phyloP scores from a whole-genome alignment of 2,113 vertebrate genomes.

The Pelusios castaneus region DNA sequence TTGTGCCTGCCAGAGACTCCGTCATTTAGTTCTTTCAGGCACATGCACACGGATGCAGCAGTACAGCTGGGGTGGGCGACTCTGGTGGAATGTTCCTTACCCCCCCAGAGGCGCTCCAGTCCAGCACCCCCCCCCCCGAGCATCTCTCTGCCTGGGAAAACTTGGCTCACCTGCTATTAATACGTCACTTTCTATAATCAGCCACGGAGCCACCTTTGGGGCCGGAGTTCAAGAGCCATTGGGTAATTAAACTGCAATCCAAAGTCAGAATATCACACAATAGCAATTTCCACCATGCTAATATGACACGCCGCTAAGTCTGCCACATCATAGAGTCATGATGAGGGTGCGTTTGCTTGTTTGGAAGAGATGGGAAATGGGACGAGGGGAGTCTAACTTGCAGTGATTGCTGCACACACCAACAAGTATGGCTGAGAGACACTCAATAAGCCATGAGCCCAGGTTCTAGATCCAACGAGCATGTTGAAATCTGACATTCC shows the following conservation, averaged over 20 bases:
- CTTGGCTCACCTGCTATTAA: not conserved
- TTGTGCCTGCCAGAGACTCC: not conserved
- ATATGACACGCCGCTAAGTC: conserved; percentile 36
- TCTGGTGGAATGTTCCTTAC: not conserved
- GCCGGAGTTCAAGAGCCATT: not conserved
- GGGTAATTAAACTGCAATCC: conserved; percentile 53
- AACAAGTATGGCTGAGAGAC: not conserved
- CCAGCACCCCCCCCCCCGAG: not conserved
- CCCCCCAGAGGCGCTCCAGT: not conserved
- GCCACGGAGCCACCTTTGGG: conserved; percentile 3
- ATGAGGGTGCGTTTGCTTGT: not conserved
- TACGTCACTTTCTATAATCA: not conserved
- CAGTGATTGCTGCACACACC: fast-evolving
- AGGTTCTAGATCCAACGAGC: not conserved
- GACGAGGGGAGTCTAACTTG: fast-evolving
- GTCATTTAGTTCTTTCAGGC: not conserved
- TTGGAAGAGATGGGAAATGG: not conserved
- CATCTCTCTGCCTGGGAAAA: not conserved
- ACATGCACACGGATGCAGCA: not conserved
- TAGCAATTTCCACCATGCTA: conserved; percentile 49
- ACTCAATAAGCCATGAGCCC: fast-evolving
- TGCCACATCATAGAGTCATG: not conserved
- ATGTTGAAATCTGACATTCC: not conserved
- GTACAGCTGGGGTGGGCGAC: not conserved
- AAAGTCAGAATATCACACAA: conserved; percentile 52